These are phyloP conservation scores for Dysidea cf. avara DNA, from an alignment of 37 sponge, comb jelly and placozoan genomes.

Conservation along the genomic window DNA sequence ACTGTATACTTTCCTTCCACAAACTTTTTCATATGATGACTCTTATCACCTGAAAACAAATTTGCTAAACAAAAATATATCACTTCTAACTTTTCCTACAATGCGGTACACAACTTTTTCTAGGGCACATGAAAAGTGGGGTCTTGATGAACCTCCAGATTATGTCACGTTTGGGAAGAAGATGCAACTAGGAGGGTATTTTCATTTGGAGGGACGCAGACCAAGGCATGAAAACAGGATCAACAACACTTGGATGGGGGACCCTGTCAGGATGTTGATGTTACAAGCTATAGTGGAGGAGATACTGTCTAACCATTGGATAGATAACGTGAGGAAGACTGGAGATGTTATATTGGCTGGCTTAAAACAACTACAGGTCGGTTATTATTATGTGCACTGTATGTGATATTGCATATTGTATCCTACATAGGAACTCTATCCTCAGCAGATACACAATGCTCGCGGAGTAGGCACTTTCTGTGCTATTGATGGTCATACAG, in stretches of 20 bases:
- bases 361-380: slow-evolving; percentile 60
- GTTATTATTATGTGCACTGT: too few species aligned
- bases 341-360: slow-evolving; percentile 63
- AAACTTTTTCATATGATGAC: too few species aligned
- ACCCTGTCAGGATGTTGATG: slow-evolving; percentile 56
- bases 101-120: too few species aligned
- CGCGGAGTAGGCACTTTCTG: slow-evolving; percentile 77
- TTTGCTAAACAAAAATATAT: too few species aligned
- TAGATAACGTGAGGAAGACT: slow-evolving; percentile 21
- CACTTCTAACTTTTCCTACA: too few species aligned
- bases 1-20: too few species aligned
- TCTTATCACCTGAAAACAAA: too few species aligned
- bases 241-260: slow-evolving; percentile 86
- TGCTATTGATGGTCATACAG: slow-evolving; percentile 52
- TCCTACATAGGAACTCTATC: too few species aligned
- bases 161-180: slow-evolving; percentile 86
- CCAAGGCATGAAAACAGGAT: slow-evolving; percentile 63
- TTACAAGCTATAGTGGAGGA: slow-evolving; percentile 42
- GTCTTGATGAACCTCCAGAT: slow-evolving; percentile 61
- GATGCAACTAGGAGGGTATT: slow-evolving; percentile 59
- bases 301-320: slow-evolving; percentile 39
- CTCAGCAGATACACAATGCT: slow-evolving; percentile 45
- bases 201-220: neutral
- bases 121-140: slow-evolving; percentile 84
- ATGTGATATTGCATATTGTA: too few species aligned